Percentiles rank a stretch among this genome's conserved stretches.
phyloP scores from a whole-genome alignment of 2,113 vertebrate genomes.

The human (Homo sapiens) region DNA sequence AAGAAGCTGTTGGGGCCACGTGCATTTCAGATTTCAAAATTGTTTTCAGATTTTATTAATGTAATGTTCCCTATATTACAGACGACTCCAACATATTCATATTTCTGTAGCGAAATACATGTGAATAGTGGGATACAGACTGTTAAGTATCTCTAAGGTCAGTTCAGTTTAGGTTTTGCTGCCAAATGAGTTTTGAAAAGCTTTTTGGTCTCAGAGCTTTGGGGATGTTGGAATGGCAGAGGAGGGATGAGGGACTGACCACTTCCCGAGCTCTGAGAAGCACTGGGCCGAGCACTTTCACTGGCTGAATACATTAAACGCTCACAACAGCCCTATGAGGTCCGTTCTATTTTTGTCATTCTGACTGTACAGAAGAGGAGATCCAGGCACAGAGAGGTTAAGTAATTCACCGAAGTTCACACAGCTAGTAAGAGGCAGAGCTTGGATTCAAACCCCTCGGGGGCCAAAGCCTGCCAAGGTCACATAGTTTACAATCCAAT shows the following conservation, averaged over 20 bases:
- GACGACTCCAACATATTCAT: neutral
- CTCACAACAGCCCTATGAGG: neutral
- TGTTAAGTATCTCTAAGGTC: neutral
- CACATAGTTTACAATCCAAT: neutral
- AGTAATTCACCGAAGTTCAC: neutral
- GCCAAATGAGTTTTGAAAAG: constrained; percentile 15
- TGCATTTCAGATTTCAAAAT: neutral
- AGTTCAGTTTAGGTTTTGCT: neutral
- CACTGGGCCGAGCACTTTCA: neutral
- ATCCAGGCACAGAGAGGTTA: constrained; percentile 24
- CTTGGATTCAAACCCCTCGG: neutral
- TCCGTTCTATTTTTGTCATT: neutral
- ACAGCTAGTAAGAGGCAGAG: neutral
- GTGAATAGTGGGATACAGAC: neutral
- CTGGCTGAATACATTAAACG: neutral
- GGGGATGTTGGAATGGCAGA: neutral
- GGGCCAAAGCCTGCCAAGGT: neutral
- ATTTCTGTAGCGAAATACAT: constrained; percentile 14
- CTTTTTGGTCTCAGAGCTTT: neutral
- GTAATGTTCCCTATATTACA: neutral
- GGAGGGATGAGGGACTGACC: neutral
- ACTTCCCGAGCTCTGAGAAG: neutral
- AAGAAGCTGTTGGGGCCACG: neutral
- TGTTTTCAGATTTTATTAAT: neutral
- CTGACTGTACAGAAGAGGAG: neutral